These are phyloP conservation scores for Micrastur ruficollis DNA, from an alignment of 2,797 vertebrate genomes.

Conservation along the genomic window DNA sequence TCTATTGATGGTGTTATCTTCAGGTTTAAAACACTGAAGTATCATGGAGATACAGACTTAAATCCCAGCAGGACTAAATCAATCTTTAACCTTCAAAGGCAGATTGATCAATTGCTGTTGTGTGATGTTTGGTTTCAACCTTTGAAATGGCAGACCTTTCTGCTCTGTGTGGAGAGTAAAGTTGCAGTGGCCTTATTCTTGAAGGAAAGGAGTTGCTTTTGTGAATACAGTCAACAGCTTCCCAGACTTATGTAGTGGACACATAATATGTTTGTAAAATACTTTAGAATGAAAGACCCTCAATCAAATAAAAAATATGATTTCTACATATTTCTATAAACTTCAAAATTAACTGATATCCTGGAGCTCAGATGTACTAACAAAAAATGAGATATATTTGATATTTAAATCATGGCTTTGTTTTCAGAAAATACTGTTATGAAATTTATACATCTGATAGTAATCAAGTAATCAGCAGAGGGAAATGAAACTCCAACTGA, in stretches of 20 bases:
- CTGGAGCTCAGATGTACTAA: neutral
- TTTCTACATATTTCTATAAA: neutral
- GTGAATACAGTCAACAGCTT: neutral
- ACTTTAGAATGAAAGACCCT: neutral
- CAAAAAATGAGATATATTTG: neutral
- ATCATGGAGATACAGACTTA: neutral
- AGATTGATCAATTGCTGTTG: neutral
- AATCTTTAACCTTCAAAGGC: slow-evolving; percentile 30
- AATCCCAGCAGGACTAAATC: neutral
- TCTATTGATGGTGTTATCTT: neutral
- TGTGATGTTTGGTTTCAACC: neutral
- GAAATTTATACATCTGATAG: neutral
- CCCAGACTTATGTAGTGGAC: neutral
- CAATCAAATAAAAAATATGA: neutral
- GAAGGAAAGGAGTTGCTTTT: neutral
- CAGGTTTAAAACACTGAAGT: neutral
- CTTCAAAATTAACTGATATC: neutral
- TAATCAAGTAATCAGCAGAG: neutral
- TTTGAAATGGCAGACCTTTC: neutral
- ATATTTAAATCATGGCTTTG: neutral
- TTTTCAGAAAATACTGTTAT: neutral
- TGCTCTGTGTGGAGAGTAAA: neutral
- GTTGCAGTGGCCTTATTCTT: neutral
- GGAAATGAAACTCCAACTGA: neutral
- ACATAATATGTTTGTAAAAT: neutral